Base-by-base conservation (phyloP, 2,888 invertebrate genomes). In the Scaptomyza cyrtandrae region DNA sequence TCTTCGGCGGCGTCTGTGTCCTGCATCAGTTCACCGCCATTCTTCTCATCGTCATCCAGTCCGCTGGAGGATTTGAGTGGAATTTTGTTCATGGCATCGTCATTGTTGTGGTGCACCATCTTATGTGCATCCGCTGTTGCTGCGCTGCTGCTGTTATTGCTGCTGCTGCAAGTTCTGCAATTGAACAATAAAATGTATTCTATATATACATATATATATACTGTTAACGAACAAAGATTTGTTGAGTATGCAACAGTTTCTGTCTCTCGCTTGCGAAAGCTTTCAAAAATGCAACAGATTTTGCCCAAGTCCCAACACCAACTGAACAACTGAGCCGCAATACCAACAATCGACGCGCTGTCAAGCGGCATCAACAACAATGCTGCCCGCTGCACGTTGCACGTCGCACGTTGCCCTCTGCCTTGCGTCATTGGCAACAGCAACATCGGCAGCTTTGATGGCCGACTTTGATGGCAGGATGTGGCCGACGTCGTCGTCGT, bases 11-110 rank as follows among this genome's bases (percentile, higher is more conserved):
- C 85, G 24, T 80, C 84, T n/a, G 88, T 87, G 50, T 90, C 90
- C 64, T 90, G 86, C 74, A 89, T 80, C 57, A 90, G 82, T 62
- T 90, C 90, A 37, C 90, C 90, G 58, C 88, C 90, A 86, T 89
- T 89, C 72, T 90, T 90, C 78, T 90, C 90, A 62, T 90, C 90
- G 48, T 90, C 90, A 64, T 90, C 90, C 71, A 89, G 63, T 16
- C 89, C 88, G 60, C 78, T 71, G 56, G 88, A 81, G 10, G 90
- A 90, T 74, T 90, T 90, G 44, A 90, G 74, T 77, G 90, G 90
- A 72, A 90, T 90, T 82, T 90, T 90, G 62, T 90, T 90, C 90
- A 90, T 90, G 59, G 86, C 88, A 86, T 90, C 90, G 64, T 90
- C 90, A 56, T 89, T 90, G 76, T 73, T 89, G 78, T 88, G 89